Evolutionary conservation across 2,113 vertebrate species (phyloP), one percentile per base, ranked within the genome.

Genomic region (Arvicanthis niloticus): DNA sequence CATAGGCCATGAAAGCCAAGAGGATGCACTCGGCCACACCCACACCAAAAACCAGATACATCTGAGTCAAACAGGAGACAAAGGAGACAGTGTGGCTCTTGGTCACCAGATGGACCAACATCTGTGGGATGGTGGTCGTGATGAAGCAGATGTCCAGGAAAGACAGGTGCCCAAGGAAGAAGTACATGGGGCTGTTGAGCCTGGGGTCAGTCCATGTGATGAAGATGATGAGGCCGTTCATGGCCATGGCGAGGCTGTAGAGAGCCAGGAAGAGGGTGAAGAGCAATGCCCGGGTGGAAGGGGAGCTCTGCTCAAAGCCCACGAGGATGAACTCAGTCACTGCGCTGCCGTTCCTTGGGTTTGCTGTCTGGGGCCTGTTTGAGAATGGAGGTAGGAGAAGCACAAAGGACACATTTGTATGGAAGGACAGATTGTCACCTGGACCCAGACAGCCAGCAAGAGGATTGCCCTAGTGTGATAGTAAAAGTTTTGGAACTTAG

Each of bases 1-100:
- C 96, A 13, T 98, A 98, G 34, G 98, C 98, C 98, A 98, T 99
- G 51, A 98, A 98, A 70, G 97, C 96, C 45, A 96, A 84, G 88
- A 96, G 96, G 75, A 96, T 84, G 84, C 93, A 94, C 40, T 95
- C 85, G 0, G 93, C 62, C 21, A 96, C 91, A 34, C 97, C 92
- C 7, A 80, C n/a, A 2, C 31, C 1, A 0, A 97, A 96, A 1
- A 93, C 95, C 60, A 97, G 1, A 4, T 96, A 95, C 91, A 96
- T 97, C 94, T 96, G 96, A 72, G 67, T 73, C 60, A 96, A 15
- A 58, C 94, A 97, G 0, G 91, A 72, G 37, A 1, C 82, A 53
- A 98, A 97, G 21, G 91, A 88, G 42, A 96, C n/a, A 24, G 13
- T 34, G 9, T 96, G 93, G 45, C 93, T 96, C 73, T 62, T 93